Evolutionary conservation across 2,113 vertebrate species (phyloP).

Genomic region (Engystomops pustulosus): DNA sequence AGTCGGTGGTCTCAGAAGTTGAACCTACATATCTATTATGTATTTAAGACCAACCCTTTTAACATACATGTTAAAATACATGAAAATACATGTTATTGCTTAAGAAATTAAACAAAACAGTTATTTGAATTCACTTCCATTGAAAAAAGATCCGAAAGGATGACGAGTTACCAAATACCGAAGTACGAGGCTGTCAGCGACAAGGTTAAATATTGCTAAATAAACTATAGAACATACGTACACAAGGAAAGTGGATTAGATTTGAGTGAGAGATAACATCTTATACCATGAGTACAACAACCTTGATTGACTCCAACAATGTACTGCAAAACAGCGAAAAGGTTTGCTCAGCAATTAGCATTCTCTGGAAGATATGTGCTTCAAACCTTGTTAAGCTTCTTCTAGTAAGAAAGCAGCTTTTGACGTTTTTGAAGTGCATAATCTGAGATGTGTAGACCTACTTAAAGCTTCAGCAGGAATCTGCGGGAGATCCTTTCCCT

Average conservation of each 20-base stretch:
- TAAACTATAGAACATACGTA: neutral
- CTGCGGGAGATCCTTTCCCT: constrained; percentile 16
- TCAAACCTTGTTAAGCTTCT: constrained; percentile 33
- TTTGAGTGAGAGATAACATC: neutral
- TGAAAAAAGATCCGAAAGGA: neutral
- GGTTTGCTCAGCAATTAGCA: constrained; percentile 23
- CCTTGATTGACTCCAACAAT: constrained; percentile 25
- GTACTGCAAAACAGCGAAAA: constrained; percentile 2
- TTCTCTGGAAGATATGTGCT: constrained; percentile 11
- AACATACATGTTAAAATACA: too few relatives aligned
- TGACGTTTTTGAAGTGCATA: constrained; percentile 32
- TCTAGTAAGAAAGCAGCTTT: constrained; percentile 31
- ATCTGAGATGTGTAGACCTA: constrained; percentile 23
- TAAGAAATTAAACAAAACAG: too few relatives aligned
- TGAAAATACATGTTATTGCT: too few relatives aligned
- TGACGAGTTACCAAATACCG: neutral
- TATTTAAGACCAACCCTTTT: too few relatives aligned
- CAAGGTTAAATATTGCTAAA: neutral
- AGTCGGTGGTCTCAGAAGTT: too few relatives aligned
- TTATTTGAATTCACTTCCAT: constrained; percentile 13
- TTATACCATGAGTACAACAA: constrained; percentile 19
- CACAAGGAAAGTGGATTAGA: constrained; percentile 14
- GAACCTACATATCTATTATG: too few relatives aligned
- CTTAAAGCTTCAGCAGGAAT: constrained; percentile 14
- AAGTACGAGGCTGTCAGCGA: too few relatives aligned